Evolutionary conservation across 2,888 invertebrate genomes (phyloP).

Genomic region (Lapara coniferarum): DNA sequence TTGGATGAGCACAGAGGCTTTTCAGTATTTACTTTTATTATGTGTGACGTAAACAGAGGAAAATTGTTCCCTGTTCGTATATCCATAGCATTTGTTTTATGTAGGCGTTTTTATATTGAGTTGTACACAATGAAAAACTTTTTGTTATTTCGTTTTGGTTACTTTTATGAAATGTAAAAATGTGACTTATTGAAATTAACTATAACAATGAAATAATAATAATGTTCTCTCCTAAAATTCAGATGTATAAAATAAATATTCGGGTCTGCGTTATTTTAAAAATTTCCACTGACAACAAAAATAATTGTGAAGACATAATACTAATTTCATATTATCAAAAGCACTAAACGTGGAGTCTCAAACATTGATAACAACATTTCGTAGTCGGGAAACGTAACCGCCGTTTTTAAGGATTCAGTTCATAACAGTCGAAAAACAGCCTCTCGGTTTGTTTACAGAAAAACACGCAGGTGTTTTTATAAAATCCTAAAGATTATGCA

Average conservation of each 20-base stretch:
- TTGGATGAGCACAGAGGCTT: conserved; percentile 78
- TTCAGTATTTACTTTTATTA: conserved; percentile 73
- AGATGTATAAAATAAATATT: no score
- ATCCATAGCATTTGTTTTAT: background rate
- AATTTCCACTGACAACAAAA: no score
- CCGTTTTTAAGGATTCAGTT: conserved; percentile 61
- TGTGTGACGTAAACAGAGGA: conserved; percentile 40
- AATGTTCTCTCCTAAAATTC: no score
- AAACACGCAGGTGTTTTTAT: background rate
- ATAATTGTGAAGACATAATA: background rate
- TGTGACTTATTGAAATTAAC: no score
- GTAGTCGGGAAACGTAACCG: conserved; percentile 50
- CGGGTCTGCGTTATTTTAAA: no score
- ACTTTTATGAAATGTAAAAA: background rate
- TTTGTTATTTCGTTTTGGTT: background rate
- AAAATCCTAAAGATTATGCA: background rate
- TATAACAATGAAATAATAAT: no score
- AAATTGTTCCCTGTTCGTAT: conserved; percentile 34
- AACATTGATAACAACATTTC: conserved; percentile 61
- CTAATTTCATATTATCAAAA: conserved; percentile 51
- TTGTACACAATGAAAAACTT: background rate
- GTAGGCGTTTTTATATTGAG: background rate
- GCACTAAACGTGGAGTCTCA: conserved; percentile 51
- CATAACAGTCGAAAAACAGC: conserved; percentile 44
- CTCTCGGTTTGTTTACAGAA: background rate